Base-by-base conservation (phyloP, 1,140 invertebrate genomes). In the Cheumatopsyche charites region DNA sequence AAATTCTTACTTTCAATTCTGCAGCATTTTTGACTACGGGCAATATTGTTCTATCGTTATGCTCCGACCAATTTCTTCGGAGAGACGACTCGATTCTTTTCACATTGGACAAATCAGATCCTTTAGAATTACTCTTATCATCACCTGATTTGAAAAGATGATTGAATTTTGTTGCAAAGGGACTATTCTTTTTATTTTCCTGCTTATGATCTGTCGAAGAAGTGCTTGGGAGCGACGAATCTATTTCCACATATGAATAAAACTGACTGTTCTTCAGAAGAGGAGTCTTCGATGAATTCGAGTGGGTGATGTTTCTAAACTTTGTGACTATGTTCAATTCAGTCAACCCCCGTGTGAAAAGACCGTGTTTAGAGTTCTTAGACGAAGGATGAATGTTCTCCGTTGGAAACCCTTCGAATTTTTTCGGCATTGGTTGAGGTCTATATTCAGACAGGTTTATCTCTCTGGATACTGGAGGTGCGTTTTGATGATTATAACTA, bases 31-130 rank as follows among this genome's bases (percentile, higher is more conserved):
- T 70, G 11, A 70, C 62, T 2, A 73, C 23, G 0, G 74, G 52
- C 13, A 75, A 58, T 6, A 69, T 63, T 0, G 74, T 75, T 63
- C 74, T 71, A 25, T 75, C 74, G 43, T 75, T 75, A 29, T 75
- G 74, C 26, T 75, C 74, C 0, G 74, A 75, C 74, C 74, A 75
- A 58, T 75, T 75, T 61, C 74, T 73, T 49, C 71, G 11, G 13
- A 75, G 58, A 0, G 71, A 65, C 13, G 73, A 72, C 19, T 75
- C 73, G 0, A 29, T 25, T 41, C 36, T 19, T n/a, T 52, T 36
- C 0, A 42, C 47, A 25, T 36, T 29, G 12, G 15, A 15, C 7
- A 43, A 21, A 25, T 66, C 45, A 3, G 23, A 15, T 1, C 13
- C 19, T 7, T 15, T 25, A 5, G 25, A 4, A n/a, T 43, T 42